Evolutionary conservation across 2,888 invertebrate species (phyloP), one percentile per base, ranked within the genome.

Genomic region (Agrenia bidenticulata): DNA sequence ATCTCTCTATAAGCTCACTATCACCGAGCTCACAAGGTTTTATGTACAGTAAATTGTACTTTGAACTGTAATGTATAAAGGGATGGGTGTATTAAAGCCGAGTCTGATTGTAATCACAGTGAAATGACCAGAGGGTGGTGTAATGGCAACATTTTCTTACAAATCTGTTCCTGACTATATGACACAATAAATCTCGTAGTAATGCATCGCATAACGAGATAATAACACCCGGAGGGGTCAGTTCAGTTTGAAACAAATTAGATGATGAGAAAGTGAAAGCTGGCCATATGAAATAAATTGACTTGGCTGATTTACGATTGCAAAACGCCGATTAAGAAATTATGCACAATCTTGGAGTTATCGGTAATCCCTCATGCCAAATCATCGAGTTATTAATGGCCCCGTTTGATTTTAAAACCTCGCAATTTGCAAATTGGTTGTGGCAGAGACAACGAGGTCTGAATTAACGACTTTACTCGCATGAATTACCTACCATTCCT

Each of bases 211-310:
- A 19, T 45, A 45, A 45, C 45, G 15, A 45, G 45, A 45, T 45
- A 45, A 45, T 45, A 15, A 15, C 4, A 19, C n/a, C 45, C 45
- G 19, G 45, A 45, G 45, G 45, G 32, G 45, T 19, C 45, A 45
- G 45, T 45, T 45, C 45, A 17, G 45, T 15, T 45, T 45, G 45
- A 45, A 45, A 32, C 32, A 32, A 45, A 45, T 45, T 45, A 45
- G 45, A 45, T 45, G 15, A 45, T 45, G 45, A 45, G 45, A 45
- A 45, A 45, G 45, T 45, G 45, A 45, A 45, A 45, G 45, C 45
- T 19, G 9, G 15, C 45, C 5, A 45, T 17, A 19, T 15, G 9
- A n/a, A 11, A 9, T 45, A 45, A 4, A 45, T 45, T 15, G 15
- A 45, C 45, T 5, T 5, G 9, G 9, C 45, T 45, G 45, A 45